Evolutionary conservation across 1,140 invertebrate species (phyloP).

Genomic region (Camponotus floridanus): DNA sequence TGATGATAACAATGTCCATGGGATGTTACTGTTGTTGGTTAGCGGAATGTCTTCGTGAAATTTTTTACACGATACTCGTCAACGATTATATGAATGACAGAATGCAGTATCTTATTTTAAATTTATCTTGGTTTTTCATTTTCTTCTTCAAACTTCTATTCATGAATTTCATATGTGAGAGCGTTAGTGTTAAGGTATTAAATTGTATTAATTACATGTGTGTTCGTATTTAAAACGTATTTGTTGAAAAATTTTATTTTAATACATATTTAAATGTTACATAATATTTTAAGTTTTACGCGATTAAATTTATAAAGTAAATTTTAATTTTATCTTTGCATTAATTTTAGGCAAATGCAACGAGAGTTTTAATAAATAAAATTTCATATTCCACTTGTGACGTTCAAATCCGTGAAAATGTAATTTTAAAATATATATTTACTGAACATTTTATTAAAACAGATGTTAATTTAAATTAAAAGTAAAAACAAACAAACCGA

Average conservation of each 20-base stretch:
- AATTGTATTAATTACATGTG: no score
- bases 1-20: not conserved
- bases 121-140: not conserved
- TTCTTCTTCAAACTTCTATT: no score
- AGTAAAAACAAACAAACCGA: not conserved
- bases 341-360: not conserved
- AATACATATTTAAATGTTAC: no score
- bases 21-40: not conserved
- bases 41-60: not conserved
- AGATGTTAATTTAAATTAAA: not conserved
- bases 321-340: not conserved
- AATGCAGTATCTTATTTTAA: not conserved
- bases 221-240: no score
- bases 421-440: constrained; percentile 4
- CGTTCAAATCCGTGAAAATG: not conserved
- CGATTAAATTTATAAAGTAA: no score
- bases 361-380: not conserved
- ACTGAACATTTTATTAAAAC: not conserved
- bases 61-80: not conserved
- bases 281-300: no score
- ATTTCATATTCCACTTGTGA: not conserved
- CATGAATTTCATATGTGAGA: not conserved
- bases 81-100: not conserved
- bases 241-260: no score
- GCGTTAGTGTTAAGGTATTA: no score